Evolutionary conservation across 2,888 invertebrate genomes (phyloP).

Genomic region (Ophion slaviceki): DNA sequence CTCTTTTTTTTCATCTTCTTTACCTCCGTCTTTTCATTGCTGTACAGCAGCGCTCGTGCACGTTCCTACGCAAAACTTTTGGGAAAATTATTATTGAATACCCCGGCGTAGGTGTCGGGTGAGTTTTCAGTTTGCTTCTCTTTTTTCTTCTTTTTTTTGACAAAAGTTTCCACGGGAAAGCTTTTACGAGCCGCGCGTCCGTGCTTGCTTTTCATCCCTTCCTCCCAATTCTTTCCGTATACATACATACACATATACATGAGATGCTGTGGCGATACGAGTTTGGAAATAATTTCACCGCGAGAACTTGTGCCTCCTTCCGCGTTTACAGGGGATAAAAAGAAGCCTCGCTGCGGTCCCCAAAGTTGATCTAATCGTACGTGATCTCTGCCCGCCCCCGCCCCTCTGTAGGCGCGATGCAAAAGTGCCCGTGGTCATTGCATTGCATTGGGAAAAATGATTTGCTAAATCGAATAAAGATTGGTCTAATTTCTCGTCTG

Average conservation of each 20-base stretch:
- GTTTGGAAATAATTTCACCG: slow-evolving; percentile 54
- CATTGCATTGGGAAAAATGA: too few relatives aligned
- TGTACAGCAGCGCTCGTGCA: slow-evolving; percentile 41
- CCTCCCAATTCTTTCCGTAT: background rate
- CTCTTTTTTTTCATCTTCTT: slow-evolving; percentile 1
- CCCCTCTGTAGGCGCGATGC: too few relatives aligned
- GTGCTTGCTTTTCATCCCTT: slow-evolving; percentile 10
- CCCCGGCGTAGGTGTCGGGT: slow-evolving; percentile 13
- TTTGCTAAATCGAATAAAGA: too few relatives aligned
- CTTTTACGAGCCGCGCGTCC: slow-evolving; percentile 23
- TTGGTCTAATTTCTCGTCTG: too few relatives aligned
- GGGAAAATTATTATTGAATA: slow-evolving; percentile 58
- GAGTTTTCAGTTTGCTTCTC: slow-evolving; percentile 16
- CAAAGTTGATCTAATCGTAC: slow-evolving; percentile 39
- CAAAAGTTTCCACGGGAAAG: slow-evolving; percentile 50
- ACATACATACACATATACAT: background rate
- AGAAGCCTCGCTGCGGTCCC: background rate
- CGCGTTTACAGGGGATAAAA: slow-evolving; percentile 23
- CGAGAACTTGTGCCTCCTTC: slow-evolving; percentile 37
- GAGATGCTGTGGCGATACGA: slow-evolving; percentile 14
- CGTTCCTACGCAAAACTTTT: slow-evolving; percentile 63
- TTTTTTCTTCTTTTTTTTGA: background rate
- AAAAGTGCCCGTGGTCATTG: too few relatives aligned
- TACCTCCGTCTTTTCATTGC: slow-evolving; percentile 46
- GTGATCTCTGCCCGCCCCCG: slow-evolving; percentile 20